phyloP scores from a whole-genome alignment of 2,113 vertebrate genomes.

The Pagrus major region DNA sequence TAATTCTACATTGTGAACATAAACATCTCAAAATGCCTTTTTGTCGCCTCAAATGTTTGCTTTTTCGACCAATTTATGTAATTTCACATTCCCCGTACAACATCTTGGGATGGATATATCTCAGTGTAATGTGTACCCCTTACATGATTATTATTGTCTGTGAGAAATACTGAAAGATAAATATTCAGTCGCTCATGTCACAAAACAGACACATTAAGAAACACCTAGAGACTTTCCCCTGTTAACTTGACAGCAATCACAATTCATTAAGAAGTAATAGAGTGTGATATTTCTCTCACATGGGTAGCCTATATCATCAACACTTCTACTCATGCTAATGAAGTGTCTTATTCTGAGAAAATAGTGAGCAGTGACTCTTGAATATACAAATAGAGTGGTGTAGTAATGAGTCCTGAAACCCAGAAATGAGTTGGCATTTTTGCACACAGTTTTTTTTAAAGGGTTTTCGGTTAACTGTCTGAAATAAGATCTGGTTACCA shows the following conservation, averaged over 20 bases:
- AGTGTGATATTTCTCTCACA: background rate
- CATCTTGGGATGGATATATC: background rate
- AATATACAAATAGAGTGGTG: background rate
- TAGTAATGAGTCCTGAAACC: too few relatives aligned
- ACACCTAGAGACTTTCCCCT: background rate
- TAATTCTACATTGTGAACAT: background rate
- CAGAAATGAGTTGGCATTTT: too few relatives aligned
- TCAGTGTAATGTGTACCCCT: conserved; percentile 21
- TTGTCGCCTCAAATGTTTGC: background rate
- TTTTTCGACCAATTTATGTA: background rate
- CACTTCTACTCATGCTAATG: background rate
- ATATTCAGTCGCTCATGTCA: background rate
- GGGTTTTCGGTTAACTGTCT: too few relatives aligned
- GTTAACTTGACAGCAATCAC: background rate
- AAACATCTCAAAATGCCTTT: background rate
- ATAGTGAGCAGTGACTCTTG: background rate
- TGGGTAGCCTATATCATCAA: background rate
- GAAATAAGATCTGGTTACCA: too few relatives aligned
- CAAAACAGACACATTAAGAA: background rate
- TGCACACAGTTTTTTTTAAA: too few relatives aligned
- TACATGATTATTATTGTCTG: conserved; percentile 10
- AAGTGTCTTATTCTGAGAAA: conserved; percentile 7
- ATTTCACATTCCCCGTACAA: background rate
- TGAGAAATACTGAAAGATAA: too few relatives aligned
- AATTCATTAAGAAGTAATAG: background rate